Evolutionary conservation across 2,113 vertebrate species (phyloP).

Genomic region (Nesogale talazaci): DNA sequence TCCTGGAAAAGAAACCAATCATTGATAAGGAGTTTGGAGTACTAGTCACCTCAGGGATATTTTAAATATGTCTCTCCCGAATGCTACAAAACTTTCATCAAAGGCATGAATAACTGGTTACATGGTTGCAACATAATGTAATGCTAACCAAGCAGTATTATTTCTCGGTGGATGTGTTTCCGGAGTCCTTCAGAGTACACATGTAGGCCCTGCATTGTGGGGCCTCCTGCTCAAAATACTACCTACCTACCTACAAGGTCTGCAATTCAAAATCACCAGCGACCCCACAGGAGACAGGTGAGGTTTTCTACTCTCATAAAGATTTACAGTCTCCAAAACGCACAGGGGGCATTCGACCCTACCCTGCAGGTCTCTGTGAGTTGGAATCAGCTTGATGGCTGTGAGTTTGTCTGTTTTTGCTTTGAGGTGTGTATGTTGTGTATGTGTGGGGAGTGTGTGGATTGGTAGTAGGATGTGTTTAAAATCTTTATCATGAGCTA

Average conservation of each 20-base stretch:
- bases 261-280: too few species aligned
- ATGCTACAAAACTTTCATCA: conserved; percentile 58
- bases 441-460: too few species aligned
- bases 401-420: too few species aligned
- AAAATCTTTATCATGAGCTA: neutral
- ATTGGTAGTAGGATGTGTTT: neutral
- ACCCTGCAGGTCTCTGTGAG: too few species aligned
- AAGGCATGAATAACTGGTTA: conserved; percentile 55
- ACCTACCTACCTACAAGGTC: neutral
- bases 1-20: conserved; percentile 46
- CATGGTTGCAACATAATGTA: neutral
- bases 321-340: too few species aligned
- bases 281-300: too few species aligned
- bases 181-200: neutral
- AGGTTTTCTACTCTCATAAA: too few species aligned
- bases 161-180: conserved; percentile 11
- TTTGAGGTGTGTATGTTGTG: too few species aligned
- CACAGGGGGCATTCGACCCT: too few species aligned
- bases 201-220: too few species aligned
- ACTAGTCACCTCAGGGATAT: conserved; percentile 47
- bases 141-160: neutral
- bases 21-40: conserved; percentile 47
- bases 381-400: too few species aligned
- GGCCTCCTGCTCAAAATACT: neutral
- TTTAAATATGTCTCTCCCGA: conserved; percentile 58